Evolutionary conservation across 2,113 vertebrate genomes (phyloP).

Genomic region (Rhynchomys soricoides): DNA sequence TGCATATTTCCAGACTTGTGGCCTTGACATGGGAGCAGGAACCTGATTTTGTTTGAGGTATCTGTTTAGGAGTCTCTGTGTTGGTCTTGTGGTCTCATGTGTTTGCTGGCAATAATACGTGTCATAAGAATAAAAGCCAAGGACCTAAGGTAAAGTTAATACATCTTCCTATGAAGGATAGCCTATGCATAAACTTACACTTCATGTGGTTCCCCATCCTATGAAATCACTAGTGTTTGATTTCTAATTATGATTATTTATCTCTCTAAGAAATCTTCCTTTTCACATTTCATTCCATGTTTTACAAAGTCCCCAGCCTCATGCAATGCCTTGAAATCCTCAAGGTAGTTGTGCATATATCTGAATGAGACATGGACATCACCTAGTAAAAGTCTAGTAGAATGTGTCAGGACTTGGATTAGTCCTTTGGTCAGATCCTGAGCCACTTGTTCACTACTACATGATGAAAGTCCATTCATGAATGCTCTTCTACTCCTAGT

Average conservation of each 20-base stretch:
- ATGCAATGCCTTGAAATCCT: neutral
- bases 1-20: neutral
- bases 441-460: neutral
- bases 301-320: neutral
- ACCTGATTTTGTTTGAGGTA: neutral
- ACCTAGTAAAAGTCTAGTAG: neutral
- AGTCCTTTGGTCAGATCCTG: neutral
- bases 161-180: neutral
- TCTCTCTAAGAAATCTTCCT: neutral
- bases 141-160: fast-evolving
- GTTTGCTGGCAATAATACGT: neutral
- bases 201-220: neutral
- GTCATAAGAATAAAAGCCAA: too few species aligned
- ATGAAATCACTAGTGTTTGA: too few species aligned
- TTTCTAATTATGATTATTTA: neutral
- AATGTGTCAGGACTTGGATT: too few species aligned
- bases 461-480: fast-evolving
- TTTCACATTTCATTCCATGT: neutral
- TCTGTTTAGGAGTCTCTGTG: too few species aligned
- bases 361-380: neutral
- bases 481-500: too few species aligned
- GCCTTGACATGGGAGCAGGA: neutral
- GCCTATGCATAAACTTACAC: neutral
- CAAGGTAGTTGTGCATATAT: too few species aligned
- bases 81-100: too few species aligned